Conservation (phyloP, 2,113 vertebrate species). For the Tragelaphus strepsiceros region DNA sequence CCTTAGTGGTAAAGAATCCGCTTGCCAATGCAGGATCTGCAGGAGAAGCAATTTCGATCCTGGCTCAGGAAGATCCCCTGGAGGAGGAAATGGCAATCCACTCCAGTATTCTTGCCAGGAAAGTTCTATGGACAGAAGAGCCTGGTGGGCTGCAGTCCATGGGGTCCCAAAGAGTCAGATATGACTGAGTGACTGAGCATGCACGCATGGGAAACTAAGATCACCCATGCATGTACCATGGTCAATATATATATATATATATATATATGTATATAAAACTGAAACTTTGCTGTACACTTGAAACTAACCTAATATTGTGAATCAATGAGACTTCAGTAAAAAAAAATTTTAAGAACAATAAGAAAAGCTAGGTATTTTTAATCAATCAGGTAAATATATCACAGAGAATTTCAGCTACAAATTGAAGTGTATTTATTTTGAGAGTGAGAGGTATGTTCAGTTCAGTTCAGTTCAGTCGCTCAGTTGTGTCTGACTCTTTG, state of each 20-base stretch:
- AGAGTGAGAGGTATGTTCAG: neutral
- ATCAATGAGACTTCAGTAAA: neutral
- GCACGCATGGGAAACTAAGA: neutral
- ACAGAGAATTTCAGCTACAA: constrained; percentile 61
- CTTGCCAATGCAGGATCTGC: neutral
- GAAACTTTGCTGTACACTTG: neutral
- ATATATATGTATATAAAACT: no score
- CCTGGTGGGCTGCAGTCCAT: neutral
- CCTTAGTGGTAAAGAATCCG: neutral
- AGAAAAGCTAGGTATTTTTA: neutral
- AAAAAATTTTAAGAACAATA: neutral
- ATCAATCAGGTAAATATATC: constrained; percentile 58
- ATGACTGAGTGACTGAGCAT: neutral
- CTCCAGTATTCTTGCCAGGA: neutral
- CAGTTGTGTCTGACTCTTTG: no score
- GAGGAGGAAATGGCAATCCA: neutral
- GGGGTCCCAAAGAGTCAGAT: neutral
- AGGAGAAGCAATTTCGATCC: neutral
- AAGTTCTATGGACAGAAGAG: neutral
- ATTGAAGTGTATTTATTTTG: constrained; percentile 55
- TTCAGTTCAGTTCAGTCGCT: neutral
- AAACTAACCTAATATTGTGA: neutral
- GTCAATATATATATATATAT: neutral
- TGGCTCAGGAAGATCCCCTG: neutral
- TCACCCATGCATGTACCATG: neutral